Evolutionary conservation across 2,113 vertebrate species (phyloP), one percentile per base, ranked within the genome.

Genomic region (Gobio gobio): DNA sequence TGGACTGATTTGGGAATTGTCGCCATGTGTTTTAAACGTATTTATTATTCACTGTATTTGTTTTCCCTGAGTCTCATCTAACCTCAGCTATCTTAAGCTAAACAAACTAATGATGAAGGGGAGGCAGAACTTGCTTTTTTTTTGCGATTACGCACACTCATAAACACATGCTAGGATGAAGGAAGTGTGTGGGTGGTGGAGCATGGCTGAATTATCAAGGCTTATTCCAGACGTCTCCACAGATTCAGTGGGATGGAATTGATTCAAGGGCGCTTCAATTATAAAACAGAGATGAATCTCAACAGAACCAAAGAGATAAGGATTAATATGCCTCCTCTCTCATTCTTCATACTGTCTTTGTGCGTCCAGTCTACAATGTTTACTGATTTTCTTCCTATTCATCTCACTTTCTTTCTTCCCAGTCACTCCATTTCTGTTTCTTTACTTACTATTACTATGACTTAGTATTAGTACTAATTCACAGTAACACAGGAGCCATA

Each of bases 241-340:
- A 63, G 83, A 85, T 86, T 86, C 59, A 43, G 72, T 22, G 47
- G 56, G 83, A 86, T 86, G 66, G 82, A 84, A 85, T 86, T 85
- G 83, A 88, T 83, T 90, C 83, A 89, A 89, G 84, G 84, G 68
- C 56, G 36, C 83, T 83, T 86, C 85, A 78, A 84, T 88, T 89
- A 88, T 80, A 86, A 86, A 86, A 77, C 85, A 75, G 72, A 89
- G 83, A 85, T 86, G 82, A 83, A 87, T 82, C 82, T 89, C 79
- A 83, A 83, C 49, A 78, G 49, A 68, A 81, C 16, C 58, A 79
- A 88, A 83, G 54, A 88, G 24, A 83, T 51, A 76, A 51, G 88
- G 59, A 81, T 85, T 86, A 75, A 70, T 72, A 58, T 70, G 54
- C 80, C 78, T 78, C 43, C 56, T 12, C 49, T 59, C 47, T 22